Conservation (phyloP, 1,140 invertebrate genomes). For the Stegodyphus dumicola region DNA sequence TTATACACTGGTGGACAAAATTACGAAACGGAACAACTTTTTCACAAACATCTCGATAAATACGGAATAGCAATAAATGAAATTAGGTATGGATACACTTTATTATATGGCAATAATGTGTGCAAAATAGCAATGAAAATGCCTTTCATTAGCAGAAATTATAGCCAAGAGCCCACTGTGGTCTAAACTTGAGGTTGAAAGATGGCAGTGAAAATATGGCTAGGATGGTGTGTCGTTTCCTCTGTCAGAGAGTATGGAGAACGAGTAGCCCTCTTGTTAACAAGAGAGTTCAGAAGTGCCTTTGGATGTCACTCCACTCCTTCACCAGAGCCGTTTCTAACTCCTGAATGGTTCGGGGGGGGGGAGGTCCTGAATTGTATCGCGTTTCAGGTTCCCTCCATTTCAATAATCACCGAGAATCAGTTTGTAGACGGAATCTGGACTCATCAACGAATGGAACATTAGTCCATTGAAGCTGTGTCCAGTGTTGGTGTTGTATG, state of each 20-base stretch:
- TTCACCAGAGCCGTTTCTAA: background rate
- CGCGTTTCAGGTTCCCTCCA: background rate
- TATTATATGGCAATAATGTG: too few species aligned
- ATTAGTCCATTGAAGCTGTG: background rate
- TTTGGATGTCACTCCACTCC: background rate
- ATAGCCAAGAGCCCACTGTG: too few species aligned
- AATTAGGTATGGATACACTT: too few species aligned
- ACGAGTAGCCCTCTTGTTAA: background rate
- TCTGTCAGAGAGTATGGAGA: background rate
- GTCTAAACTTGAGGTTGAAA: too few species aligned
- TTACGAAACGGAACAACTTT: too few species aligned
- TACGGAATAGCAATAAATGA: too few species aligned
- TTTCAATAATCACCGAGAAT: background rate
- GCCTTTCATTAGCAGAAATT: too few species aligned
- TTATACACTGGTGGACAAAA: too few species aligned
- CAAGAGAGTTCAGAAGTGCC: background rate
- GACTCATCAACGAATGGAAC: background rate
- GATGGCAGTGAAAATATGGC: too few species aligned
- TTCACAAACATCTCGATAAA: too few species aligned
- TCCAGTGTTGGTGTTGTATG: background rate
- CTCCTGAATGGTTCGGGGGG: background rate
- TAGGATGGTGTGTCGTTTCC: background rate
- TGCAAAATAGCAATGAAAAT: too few species aligned
- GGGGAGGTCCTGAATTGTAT: background rate
- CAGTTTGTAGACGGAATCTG: background rate